phyloP scores from a whole-genome alignment of 2,888 invertebrate species.

The Masnerella sp. region DNA sequence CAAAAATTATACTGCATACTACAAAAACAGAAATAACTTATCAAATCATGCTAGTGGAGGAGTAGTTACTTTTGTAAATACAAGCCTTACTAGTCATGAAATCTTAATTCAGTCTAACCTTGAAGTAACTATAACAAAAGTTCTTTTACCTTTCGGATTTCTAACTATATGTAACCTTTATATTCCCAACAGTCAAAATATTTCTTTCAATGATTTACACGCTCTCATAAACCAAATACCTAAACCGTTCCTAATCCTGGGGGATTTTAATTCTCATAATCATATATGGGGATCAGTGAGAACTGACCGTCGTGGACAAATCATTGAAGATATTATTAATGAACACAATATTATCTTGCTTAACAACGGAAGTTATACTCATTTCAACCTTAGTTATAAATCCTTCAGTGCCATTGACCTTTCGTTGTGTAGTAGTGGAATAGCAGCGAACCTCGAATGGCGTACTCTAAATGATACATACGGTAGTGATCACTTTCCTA shows the following conservation, averaged over 20 bases:
- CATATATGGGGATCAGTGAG: slow-evolving; percentile 49
- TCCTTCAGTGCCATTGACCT: slow-evolving; percentile 57
- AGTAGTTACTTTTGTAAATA: slow-evolving; percentile 23
- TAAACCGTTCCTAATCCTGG: slow-evolving; percentile 4
- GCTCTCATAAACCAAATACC: neutral
- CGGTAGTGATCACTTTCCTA: slow-evolving; percentile 59
- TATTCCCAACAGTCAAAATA: neutral
- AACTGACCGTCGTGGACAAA: slow-evolving; percentile 57
- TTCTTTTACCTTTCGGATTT: neutral
- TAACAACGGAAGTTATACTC: slow-evolving; percentile 44
- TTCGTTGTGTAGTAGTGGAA: slow-evolving; percentile 26
- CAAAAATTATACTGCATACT: slow-evolving; percentile 4
- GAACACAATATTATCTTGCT: slow-evolving; percentile 31
- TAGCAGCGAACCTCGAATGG: slow-evolving; percentile 23
- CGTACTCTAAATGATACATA: slow-evolving; percentile 9
- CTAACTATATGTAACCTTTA: slow-evolving; percentile 12
- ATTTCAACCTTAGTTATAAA: slow-evolving; percentile 43
- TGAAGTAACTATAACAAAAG: neutral
- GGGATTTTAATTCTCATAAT: slow-evolving; percentile 35
- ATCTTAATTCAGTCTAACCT: neutral
- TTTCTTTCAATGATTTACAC: neutral
- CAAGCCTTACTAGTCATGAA: neutral
- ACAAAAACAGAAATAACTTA: slow-evolving; percentile 35
- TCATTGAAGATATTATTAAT: slow-evolving; percentile 56
- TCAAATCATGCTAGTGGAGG: slow-evolving; percentile 54